These are phyloP conservation scores for Neodiprion virginianus DNA, from an alignment of 1,140 invertebrate genomes.

Conservation along the genomic window DNA sequence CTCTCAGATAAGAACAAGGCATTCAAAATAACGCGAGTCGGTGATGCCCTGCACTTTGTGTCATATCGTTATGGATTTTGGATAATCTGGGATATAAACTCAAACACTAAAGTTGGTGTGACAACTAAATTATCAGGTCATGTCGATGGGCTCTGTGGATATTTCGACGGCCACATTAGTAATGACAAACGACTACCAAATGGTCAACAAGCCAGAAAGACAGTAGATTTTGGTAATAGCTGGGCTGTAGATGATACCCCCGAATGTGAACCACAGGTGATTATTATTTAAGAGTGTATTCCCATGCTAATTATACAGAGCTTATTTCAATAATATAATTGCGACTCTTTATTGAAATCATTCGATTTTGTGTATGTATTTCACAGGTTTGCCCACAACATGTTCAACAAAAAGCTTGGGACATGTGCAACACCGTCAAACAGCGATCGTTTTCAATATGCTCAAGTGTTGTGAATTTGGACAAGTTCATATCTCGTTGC, in stretches of 20 bases:
- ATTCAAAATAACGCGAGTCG: constrained; percentile 73
- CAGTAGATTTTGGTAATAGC: constrained; percentile 75
- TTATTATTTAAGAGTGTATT: not conserved
- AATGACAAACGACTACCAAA: constrained; percentile 78
- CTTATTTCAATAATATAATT: constrained; percentile 12
- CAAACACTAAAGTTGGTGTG: constrained; percentile 76
- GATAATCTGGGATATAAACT: constrained; percentile 72
- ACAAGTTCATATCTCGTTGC: constrained; percentile 74
- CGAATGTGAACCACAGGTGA: constrained; percentile 62
- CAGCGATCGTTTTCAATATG: constrained; percentile 70
- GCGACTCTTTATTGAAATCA: constrained; percentile 6
- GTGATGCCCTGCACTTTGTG: constrained; percentile 71
- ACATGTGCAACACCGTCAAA: constrained; percentile 67
- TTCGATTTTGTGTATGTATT: not conserved
- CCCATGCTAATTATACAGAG: not conserved
- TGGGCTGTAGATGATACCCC: constrained; percentile 67
- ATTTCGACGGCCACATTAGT: constrained; percentile 68
- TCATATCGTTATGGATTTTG: constrained; percentile 76
- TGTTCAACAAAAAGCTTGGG: constrained; percentile 68
- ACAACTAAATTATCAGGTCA: constrained; percentile 65
- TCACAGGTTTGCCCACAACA: constrained; percentile 62
- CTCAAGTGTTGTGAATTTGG: constrained; percentile 65
- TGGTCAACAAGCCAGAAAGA: constrained; percentile 67
- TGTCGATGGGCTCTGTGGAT: constrained; percentile 82
- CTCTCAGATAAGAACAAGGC: constrained; percentile 68